Base-by-base conservation (phyloP, 2,113 vertebrate species). In the Sorex fumeus region DNA sequence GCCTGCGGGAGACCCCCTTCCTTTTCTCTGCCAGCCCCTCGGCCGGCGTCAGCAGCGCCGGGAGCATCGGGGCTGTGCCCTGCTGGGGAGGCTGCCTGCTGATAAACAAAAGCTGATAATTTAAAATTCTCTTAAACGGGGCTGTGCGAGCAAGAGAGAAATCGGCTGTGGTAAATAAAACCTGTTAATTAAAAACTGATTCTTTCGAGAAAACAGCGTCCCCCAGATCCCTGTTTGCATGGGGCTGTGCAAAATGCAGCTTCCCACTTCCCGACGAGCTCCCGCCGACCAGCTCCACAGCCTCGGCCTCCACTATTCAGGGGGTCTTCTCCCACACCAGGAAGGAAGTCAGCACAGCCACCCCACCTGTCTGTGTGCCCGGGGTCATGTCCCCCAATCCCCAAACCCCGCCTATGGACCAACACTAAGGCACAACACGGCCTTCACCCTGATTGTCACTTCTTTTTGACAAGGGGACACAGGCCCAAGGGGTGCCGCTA, bases 21-120 rank as follows among this genome's bases (percentile, higher is more conserved):
- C 53, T 81, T 92, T 90, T 95, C 94, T 91, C 93, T 90, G 78
- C 80, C 75, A 78, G 64, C 84, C 93, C 18, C 15, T 79, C 88
- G 78, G 7, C 71, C 18, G 6, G 2, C 30, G 12, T 30, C 28
- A 30, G 6, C 28, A 69, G 83, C 84, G 89, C 19, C 21, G 96
- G 92, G 84, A 82, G 91, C 81, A 30, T 27, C 64, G 27, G 64
- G 28, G 5, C 64, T 30, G 4, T 28, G 64, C 96, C 95, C 96
- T 92, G 96, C 89, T 93, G 87, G 96, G 91, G 92, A 97, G 91
- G 75, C 81, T 88, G 90, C 87, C 91, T 96, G 80, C 95, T 86
- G 96, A 97, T 97, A 98, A 98, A 98, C 97, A 97, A 98, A 98
- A 98, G 97, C 97, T 96, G 97, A 96, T 97, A 96, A 98, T 98